Conservation (phyloP, 2,888 invertebrate genomes). For the Neria commutata region DNA sequence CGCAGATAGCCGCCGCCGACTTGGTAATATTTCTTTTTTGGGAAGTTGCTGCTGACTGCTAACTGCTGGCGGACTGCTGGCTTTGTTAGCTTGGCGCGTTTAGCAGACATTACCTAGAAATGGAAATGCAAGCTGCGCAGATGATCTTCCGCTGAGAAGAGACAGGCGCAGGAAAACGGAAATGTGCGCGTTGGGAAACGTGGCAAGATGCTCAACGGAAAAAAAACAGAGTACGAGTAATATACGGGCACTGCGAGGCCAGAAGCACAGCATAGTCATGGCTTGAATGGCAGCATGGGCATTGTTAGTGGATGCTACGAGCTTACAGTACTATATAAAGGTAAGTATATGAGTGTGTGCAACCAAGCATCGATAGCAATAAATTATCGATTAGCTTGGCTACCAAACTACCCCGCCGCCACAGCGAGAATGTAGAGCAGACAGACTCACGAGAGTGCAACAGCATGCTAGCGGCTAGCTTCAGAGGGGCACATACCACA, state of each 20-base stretch:
- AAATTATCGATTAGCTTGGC: slow-evolving; percentile 57
- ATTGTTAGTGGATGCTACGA: slow-evolving; percentile 31
- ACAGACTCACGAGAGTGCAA: not conserved
- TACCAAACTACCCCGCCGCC: not conserved
- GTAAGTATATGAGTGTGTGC: not conserved
- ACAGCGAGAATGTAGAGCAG: not conserved
- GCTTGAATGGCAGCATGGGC: slow-evolving; percentile 15
- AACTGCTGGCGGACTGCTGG: not conserved
- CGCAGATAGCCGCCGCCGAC: slow-evolving; percentile 18
- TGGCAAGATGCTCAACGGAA: too few species aligned
- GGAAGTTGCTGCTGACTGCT: slow-evolving; percentile 6
- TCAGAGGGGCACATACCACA: not conserved
- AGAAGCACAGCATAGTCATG: slow-evolving; percentile 10
- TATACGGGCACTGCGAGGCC: too few species aligned
- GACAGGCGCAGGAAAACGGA: slow-evolving; percentile 10
- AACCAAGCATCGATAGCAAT: slow-evolving; percentile 46
- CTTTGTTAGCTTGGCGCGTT: not conserved
- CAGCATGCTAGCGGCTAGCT: not conserved
- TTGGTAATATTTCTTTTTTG: slow-evolving; percentile 25
- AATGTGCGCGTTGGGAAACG: slow-evolving; percentile 10
- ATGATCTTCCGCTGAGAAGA: slow-evolving; percentile 19
- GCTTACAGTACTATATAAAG: too few species aligned
- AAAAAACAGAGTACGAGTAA: too few species aligned
- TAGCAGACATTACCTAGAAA: slow-evolving; percentile 28
- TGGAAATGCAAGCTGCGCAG: slow-evolving; percentile 35